Evolutionary conservation across 2,888 invertebrate genomes (phyloP).

Genomic region (Carcina quercana): DNA sequence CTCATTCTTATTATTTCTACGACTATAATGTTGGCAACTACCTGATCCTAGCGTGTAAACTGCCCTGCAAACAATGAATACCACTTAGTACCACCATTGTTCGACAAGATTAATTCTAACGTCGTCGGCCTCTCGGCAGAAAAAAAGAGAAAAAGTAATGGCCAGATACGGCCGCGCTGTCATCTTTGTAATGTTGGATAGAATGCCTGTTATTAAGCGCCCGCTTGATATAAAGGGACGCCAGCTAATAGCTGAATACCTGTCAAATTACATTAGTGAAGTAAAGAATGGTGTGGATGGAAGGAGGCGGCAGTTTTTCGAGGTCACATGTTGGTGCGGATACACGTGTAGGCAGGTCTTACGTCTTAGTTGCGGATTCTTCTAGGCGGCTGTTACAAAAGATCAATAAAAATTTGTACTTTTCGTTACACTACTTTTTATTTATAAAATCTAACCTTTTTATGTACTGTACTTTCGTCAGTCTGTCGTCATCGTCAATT

Average conservation of each 20-base stretch:
- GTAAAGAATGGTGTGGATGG: background rate
- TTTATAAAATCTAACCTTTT: too few species aligned
- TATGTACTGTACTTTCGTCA: too few species aligned
- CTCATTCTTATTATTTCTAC: too few species aligned
- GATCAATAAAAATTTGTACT: too few species aligned
- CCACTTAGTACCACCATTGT: conserved; percentile 44
- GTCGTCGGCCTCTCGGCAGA: conserved; percentile 17
- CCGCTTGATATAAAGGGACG: conserved; percentile 18
- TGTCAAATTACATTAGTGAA: background rate
- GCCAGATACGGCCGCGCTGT: conserved; percentile 28
- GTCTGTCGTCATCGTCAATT: too few species aligned
- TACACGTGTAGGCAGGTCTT: too few species aligned
- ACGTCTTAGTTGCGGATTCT: too few species aligned
- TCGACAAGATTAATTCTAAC: conserved; percentile 55
- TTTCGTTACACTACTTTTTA: too few species aligned
- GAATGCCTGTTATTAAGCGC: conserved; percentile 34
- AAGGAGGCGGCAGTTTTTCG: too few species aligned
- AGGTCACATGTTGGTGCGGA: too few species aligned
- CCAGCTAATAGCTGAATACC: background rate
- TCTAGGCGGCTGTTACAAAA: too few species aligned
- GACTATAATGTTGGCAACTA: too few species aligned
- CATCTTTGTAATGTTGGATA: conserved; percentile 38
- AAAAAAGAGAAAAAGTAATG: conserved; percentile 34
- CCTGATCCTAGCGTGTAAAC: conserved; percentile 16
- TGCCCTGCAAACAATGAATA: conserved; percentile 25